Evolutionary conservation across 2,797 vertebrate genomes (phyloP), one percentile per base, ranked within the genome.

Genomic region (Ficedula albicollis): DNA sequence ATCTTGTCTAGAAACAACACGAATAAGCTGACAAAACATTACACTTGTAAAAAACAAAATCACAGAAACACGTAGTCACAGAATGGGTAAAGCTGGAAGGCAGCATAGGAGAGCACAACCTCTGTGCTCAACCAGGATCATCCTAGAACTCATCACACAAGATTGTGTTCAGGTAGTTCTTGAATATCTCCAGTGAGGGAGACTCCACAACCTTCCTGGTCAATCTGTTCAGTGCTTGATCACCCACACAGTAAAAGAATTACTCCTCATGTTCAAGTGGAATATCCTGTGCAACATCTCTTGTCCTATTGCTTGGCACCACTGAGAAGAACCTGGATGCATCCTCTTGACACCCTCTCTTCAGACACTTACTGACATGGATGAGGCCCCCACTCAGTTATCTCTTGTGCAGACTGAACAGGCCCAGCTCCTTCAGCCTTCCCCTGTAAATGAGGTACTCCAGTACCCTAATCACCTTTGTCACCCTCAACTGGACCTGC

Each of bases 401-500:
- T 46, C 7, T 44, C 64, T 44, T 51, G 27, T 44, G 16, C 30
- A 34, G n/a, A 29, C 15, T 34, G 29, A 70, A 27, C 21, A 34
- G 30, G 7, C 5, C 9, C 23, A 66, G 23, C 6, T 38, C 5
- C 17, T 9, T 70, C 38, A 58, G n/a, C 17, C 51, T 46, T 44
- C 13, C 10, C 7, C 15, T 18, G 1, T 16, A 52, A 32, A 13
- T 36, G 19, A 49, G 19, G 15, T n/a, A 7, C 13, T 49, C 15
- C 5, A 25, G 10, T 22, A 8, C 25, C 17, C 11, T 51, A 7
- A 64, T 46, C 17, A 64, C 8, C 25, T 51, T 52, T 70, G 3
- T 39, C 0, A 9, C 4, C 2, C 2, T 58, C n/a, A 0, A 0
- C 51, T 76, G 56, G n/a, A 63, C 30, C 44, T 12, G 18, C n/a